These are phyloP conservation scores for Scartelaos histophorus DNA, from an alignment of 2,113 vertebrate species.

Conservation along the genomic window DNA sequence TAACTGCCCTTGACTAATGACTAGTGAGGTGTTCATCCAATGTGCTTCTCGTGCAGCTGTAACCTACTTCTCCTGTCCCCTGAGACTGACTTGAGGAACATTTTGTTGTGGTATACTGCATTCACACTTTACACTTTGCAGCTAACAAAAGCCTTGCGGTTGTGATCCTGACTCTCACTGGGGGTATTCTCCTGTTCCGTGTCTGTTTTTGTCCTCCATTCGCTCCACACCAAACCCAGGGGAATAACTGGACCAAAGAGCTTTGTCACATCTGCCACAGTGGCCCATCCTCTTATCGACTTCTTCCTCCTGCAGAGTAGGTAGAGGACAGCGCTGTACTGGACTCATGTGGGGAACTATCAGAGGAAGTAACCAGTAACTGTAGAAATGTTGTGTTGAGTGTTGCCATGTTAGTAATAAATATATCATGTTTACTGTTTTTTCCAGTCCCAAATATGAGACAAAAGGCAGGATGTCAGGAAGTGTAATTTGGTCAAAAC, in stretches of 20 bases:
- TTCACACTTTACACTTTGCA: slow-evolving; percentile 33
- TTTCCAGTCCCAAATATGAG: background rate
- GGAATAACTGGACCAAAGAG: slow-evolving; percentile 38
- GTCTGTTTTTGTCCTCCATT: slow-evolving; percentile 36
- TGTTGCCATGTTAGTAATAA: background rate
- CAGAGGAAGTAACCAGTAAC: slow-evolving; percentile 14
- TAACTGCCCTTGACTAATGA: slow-evolving; percentile 9
- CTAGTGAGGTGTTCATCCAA: slow-evolving; percentile 1
- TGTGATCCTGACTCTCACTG: slow-evolving; percentile 40
- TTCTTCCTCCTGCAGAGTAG: slow-evolving; percentile 24
- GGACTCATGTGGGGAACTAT: slow-evolving; percentile 13
- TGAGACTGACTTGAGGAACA: slow-evolving; percentile 49
- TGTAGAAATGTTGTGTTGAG: slow-evolving; percentile 11
- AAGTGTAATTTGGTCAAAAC: background rate
- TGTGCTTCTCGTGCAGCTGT: slow-evolving; percentile 25
- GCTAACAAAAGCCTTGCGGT: slow-evolving; percentile 18
- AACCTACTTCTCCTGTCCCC: slow-evolving; percentile 34
- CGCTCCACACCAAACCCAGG: slow-evolving; percentile 29
- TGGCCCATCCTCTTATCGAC: slow-evolving; percentile 42
- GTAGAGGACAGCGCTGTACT: slow-evolving; percentile 25
- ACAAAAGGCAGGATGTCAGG: background rate
- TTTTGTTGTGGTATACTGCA: slow-evolving; percentile 45
- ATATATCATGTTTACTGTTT: background rate
- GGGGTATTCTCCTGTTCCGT: slow-evolving; percentile 33
- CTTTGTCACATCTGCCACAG: slow-evolving; percentile 49